Evolutionary conservation across 2,888 invertebrate species (phyloP).

Genomic region (Caenorhabditis sp.): DNA sequence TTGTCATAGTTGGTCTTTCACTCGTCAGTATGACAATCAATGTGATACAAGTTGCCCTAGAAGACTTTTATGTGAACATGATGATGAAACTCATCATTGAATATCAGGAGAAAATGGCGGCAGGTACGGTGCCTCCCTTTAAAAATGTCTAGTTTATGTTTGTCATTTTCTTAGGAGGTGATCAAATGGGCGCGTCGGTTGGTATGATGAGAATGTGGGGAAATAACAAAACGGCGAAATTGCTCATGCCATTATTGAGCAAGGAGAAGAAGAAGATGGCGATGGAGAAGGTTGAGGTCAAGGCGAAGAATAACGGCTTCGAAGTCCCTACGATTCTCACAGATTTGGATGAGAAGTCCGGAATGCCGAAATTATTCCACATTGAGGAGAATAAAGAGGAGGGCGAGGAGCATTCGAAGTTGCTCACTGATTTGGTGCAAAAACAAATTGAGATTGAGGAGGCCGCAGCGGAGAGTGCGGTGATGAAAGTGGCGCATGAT

Average conservation of each 20-base stretch:
- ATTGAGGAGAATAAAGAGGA: constrained; percentile 53
- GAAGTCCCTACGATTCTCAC: constrained; percentile 68
- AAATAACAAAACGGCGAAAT: constrained; percentile 67
- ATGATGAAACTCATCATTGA: constrained; percentile 69
- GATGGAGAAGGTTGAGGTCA: constrained; percentile 68
- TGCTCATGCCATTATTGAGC: constrained; percentile 64
- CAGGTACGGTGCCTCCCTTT: constrained; percentile 40
- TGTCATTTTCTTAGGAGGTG: constrained; percentile 30
- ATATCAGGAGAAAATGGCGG: constrained; percentile 68
- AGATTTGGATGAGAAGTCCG: constrained; percentile 65
- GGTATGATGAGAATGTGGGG: constrained; percentile 71
- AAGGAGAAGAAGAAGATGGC: constrained; percentile 65
- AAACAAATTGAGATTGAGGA: constrained; percentile 52
- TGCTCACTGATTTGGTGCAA: constrained; percentile 57
- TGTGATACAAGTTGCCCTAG: constrained; percentile 71
- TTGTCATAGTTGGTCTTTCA: constrained; percentile 73
- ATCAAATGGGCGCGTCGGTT: constrained; percentile 66
- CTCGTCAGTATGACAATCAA: constrained; percentile 74
- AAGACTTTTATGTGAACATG: constrained; percentile 68
- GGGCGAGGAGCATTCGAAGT: constrained; percentile 43
- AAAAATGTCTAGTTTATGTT: not conserved
- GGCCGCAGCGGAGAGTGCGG: constrained; percentile 34
- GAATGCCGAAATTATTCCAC: constrained; percentile 64
- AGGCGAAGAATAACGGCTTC: constrained; percentile 67
- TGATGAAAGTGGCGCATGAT: constrained; percentile 52